Base-by-base conservation (phyloP, 2,888 invertebrate genomes). In the Sinotaia quadrata region DNA sequence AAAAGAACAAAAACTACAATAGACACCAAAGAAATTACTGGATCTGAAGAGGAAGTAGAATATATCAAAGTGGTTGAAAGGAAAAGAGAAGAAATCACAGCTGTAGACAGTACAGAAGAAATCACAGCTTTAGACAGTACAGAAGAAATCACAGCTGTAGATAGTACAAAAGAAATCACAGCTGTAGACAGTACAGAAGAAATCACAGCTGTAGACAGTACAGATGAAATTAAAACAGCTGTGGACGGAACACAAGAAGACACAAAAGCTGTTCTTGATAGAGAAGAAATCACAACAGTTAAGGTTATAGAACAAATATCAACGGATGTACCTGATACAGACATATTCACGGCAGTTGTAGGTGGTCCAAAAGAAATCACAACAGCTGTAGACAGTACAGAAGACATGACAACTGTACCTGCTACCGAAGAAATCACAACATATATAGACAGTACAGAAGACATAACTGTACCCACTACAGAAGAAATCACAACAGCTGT, bases 141-240 rank as follows among this genome's bases (percentile, higher is more conserved):
- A 51, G 51, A 29, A 56, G 4, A 24, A 8, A 47, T 34, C 54
- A 54, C 56, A 44, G n/a, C 18, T 47, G 56, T 54, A 36, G n/a
- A 34, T n/a, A n/a, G 27, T 37, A n/a, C 29, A 33, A 18, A 18
- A 12, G 41, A 10, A 29, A 44, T 33, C 27, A 31, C n/a, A 29
- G 29, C 18, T 27, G n/a, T 44, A 36, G 27, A 52, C 37, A 37
- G 31, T 3, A 21, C 4, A 24, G 56, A 56, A 56, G 29, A 18
- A 8, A 31, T 27, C 29, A 8, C 24, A 8, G 56, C 21, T 27
- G 56, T 8, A 18, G 56, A 56, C 18, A 27, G 24, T 12, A 15
- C 36, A 15, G 36, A 5, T 18, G 34, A 31, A 58, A 36, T 4
- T n/a, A 34, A 12, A 15, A n/a, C 36, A 21, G 7, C 58, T 21